A percentile compares a stretch with the other conserved stretches of the same genome.
These are phyloP conservation scores for Cyclopterus lumpus DNA, from an alignment of 2,797 vertebrate species.

Conservation along the genomic window DNA sequence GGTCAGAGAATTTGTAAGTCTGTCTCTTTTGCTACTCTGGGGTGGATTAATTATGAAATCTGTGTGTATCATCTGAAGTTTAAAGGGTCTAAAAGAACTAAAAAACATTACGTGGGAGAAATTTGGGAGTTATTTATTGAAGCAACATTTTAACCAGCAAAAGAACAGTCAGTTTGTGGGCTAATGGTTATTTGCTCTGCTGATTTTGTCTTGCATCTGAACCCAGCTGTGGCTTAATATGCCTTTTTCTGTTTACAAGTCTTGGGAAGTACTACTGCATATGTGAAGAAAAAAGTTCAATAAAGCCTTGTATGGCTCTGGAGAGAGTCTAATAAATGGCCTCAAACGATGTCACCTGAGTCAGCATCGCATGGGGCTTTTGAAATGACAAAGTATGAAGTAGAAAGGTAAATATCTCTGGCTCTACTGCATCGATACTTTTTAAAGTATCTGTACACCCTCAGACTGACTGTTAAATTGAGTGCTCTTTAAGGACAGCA, in stretches of 20 bases:
- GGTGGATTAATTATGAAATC: conserved; percentile 14
- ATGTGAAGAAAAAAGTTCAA: background rate
- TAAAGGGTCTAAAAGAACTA: background rate
- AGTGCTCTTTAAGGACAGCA: too few relatives aligned
- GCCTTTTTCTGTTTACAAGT: background rate
- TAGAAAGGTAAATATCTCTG: background rate
- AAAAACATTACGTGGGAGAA: background rate
- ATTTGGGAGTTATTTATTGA: background rate
- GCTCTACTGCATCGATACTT: background rate
- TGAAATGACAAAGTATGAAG: background rate
- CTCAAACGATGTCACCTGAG: background rate
- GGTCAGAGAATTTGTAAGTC: conserved; percentile 85
- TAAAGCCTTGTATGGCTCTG: background rate
- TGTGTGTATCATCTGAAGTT: conserved; percentile 7
- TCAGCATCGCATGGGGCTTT: background rate
- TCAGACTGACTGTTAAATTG: too few relatives aligned
- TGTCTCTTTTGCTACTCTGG: conserved; percentile 41
- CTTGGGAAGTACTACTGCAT: background rate
- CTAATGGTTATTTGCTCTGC: background rate
- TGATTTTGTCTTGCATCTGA: background rate
- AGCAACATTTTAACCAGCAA: background rate
- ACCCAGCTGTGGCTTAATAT: background rate
- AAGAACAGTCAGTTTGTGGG: background rate
- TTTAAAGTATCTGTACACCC: background rate
- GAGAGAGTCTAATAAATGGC: background rate